phyloP scores from a whole-genome alignment of 2,113 vertebrate genomes.

The Tetrax tetrax region DNA sequence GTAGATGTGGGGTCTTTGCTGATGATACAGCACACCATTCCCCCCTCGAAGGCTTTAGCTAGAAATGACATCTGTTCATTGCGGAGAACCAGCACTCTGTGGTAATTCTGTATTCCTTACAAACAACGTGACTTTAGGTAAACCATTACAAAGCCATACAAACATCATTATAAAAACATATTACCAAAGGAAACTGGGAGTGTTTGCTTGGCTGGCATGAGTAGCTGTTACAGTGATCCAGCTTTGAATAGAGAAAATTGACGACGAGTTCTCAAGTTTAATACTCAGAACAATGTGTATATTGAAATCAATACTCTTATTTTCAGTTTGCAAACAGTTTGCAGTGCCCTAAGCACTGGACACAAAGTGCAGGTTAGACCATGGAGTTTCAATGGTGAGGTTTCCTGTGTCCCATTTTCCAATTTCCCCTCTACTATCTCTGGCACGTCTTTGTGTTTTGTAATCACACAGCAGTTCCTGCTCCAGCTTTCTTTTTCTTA shows the following conservation, averaged over 20 bases:
- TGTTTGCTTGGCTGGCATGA: not conserved
- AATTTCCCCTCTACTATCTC: not conserved
- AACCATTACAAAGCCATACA: not conserved
- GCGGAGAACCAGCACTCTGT: not conserved
- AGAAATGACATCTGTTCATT: not conserved
- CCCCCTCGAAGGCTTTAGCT: not conserved
- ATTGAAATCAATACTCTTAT: not conserved
- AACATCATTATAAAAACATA: not conserved
- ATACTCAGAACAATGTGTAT: not conserved
- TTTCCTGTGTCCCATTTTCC: not conserved
- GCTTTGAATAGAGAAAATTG: not conserved
- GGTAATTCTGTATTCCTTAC: not conserved
- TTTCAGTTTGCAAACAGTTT: not conserved
- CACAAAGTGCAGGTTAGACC: not conserved
- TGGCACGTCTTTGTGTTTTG: not conserved
- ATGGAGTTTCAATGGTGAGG: not conserved
- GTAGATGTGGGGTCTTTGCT: not conserved
- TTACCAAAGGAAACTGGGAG: not conserved
- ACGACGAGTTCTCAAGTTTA: not conserved
- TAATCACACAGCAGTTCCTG: not conserved
- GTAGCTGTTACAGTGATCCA: not conserved
- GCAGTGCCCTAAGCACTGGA: not conserved
- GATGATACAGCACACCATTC: not conserved
- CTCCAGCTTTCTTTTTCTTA: not conserved
- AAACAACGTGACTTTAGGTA: not conserved